Base-by-base conservation (phyloP, 2,113 vertebrate genomes). In the Otocyon megalotis region DNA sequence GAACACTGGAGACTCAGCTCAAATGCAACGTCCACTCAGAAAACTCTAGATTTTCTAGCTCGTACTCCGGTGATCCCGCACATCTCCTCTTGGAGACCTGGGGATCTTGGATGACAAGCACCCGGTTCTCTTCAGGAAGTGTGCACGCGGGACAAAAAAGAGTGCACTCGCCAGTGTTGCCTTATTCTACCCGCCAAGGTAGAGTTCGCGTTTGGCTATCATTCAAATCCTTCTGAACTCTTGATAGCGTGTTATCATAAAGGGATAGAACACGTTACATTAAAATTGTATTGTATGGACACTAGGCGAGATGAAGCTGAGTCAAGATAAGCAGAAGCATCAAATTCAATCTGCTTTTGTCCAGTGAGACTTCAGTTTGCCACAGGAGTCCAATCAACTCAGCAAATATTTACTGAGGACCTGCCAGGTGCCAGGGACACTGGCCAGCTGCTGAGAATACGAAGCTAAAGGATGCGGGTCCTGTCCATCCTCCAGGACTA, bases 161-260 rank as follows among this genome's bases (percentile, higher is more conserved):
- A 54, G 53, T 79, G 19, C 5, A 20, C 30, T 54, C 50, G 32
- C 50, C 28, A 12, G 37, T 14, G 28, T 80, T 79, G 11, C 20
- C 79, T 63, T 30, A 24, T 43, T n/a, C 28, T 13, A 30, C 37
- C 54, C 13, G 1, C 10, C 60, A 82, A 69, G 54, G 67, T 32
- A 22, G n/a, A n/a, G 8, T 20, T 65, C 5, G 1, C 30, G 1
- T 32, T 13, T 93, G 65, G 30, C 2, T 54, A 91, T 4, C 67
- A 88, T 90, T 93, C 58, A 77, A 53, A 56, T 62, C 54, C 37
- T 93, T 92, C 90, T 71, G 71, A 71, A 58, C 71, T 80, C 56
- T 72, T 22, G 8, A 88, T 50, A 85, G 63, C 54, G 14, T 77
- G 5, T 72, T 90, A 58, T 90, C 83, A 19, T 65, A 58, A 58